phyloP scores from a whole-genome alignment of 2,888 invertebrate species.

The Sphecodes monilicornis region DNA sequence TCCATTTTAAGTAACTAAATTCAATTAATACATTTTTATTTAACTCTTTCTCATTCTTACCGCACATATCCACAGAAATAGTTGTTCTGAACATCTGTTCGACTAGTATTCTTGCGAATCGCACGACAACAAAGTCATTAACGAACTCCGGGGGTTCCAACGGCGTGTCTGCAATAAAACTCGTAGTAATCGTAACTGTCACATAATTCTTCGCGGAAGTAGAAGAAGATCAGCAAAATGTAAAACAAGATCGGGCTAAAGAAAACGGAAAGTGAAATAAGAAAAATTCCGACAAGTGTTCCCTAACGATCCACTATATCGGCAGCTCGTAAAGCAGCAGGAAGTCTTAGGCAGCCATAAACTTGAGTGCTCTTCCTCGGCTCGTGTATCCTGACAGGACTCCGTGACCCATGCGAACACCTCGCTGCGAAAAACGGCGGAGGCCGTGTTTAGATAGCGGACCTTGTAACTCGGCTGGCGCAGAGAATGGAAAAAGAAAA shows the following conservation, averaged over 20 bases:
- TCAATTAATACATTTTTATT: too few relatives aligned
- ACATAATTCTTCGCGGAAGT: not conserved
- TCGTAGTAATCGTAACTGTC: not conserved
- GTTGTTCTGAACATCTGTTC: too few relatives aligned
- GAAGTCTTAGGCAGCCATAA: constrained; percentile 36
- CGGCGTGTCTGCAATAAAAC: not conserved
- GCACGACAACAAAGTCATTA: not conserved
- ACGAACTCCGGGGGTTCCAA: not conserved
- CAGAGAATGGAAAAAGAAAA: constrained; percentile 19
- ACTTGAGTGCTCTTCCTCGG: constrained; percentile 30
- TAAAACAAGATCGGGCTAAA: not conserved
- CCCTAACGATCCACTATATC: constrained; percentile 27
- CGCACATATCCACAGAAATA: too few relatives aligned
- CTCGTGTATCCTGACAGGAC: constrained; percentile 34
- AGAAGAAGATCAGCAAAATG: too few relatives aligned
- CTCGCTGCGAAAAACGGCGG: constrained; percentile 27
- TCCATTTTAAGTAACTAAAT: too few relatives aligned
- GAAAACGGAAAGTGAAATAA: not conserved
- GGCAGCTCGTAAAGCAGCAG: constrained; percentile 50
- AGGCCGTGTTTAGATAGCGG: constrained; percentile 63
- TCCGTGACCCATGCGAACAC: constrained; percentile 36
- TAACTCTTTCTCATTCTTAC: too few relatives aligned
- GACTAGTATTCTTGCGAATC: too few relatives aligned
- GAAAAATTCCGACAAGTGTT: not conserved
- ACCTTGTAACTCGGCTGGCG: constrained; percentile 27